Percentiles rank a stretch among this genome's conserved stretches.
Conservation (phyloP, 1,140 invertebrate genomes). For the Drosophila punjabiensis region DNA sequence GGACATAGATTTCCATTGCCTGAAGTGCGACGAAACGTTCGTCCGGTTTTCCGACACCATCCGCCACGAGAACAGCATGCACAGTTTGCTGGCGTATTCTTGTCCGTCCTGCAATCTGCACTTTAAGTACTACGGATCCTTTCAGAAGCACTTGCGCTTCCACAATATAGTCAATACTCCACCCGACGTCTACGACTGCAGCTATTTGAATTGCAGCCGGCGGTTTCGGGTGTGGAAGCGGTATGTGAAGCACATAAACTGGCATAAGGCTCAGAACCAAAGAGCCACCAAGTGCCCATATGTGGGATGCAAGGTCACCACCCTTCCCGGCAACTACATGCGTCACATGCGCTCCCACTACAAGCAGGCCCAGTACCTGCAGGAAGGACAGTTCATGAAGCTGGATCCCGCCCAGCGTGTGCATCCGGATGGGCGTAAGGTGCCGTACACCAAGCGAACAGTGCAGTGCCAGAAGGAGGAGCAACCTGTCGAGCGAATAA, state of each 20-base stretch:
- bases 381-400: slow-evolving; percentile 1
- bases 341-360: slow-evolving; percentile 7
- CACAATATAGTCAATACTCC: neutral
- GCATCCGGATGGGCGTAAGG: slow-evolving; percentile 5
- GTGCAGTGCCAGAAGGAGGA: neutral
- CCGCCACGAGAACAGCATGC: slow-evolving; percentile 14
- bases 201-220: neutral
- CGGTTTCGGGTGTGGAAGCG: slow-evolving; percentile 7
- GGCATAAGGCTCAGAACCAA: neutral
- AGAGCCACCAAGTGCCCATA: neutral
- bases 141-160: neutral
- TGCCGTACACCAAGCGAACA: neutral
- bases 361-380: neutral
- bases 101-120: slow-evolving; percentile 6
- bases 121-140: slow-evolving; percentile 3
- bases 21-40: slow-evolving; percentile 3
- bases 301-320: neutral
- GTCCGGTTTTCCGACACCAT: slow-evolving; percentile 9
- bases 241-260: slow-evolving; percentile 1
- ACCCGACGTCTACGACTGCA: neutral
- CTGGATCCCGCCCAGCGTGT: slow-evolving; percentile 8
- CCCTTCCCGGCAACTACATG: neutral
- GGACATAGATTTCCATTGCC: slow-evolving; percentile 19
- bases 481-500: neutral
- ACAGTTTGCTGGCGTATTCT: neutral